Conservation (phyloP, 1,140 invertebrate genomes). For the Pseudomyrmex concolor region DNA sequence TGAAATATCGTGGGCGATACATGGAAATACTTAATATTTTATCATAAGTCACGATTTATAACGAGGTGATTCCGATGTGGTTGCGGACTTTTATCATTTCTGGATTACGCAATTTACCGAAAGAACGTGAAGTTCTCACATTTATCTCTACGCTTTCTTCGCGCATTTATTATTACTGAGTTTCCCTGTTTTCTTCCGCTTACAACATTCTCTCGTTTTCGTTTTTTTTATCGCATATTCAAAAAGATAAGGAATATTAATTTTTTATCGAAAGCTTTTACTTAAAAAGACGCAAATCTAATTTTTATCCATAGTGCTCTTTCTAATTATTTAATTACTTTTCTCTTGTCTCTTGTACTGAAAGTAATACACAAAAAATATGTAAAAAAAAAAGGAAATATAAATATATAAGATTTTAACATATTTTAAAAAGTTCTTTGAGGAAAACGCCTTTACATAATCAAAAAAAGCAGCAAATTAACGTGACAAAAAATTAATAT, state of each 20-base stretch:
- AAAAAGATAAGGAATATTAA: slow-evolving; percentile 12
- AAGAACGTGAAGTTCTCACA: slow-evolving; percentile 16
- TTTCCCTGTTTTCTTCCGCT: neutral
- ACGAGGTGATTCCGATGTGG: neutral
- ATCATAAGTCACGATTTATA: neutral
- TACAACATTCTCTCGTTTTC: neutral
- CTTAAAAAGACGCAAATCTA: neutral
- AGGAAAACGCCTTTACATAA: too few relatives aligned
- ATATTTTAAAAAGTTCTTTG: neutral
- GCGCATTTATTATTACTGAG: slow-evolving; percentile 23
- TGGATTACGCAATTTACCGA: slow-evolving; percentile 34
- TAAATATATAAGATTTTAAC: slow-evolving; percentile 24
- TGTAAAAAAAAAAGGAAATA: neutral
- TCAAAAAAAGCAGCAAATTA: too few relatives aligned
- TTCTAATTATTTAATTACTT: slow-evolving; percentile 13
- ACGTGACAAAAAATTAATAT: too few relatives aligned
- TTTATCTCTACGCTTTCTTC: slow-evolving; percentile 27
- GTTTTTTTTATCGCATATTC: too few relatives aligned
- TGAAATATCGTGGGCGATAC: slow-evolving; percentile 2
- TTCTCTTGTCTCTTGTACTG: neutral
- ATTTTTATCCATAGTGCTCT: slow-evolving; percentile 1
- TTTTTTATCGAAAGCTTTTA: neutral
- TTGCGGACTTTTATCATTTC: slow-evolving; percentile 25
- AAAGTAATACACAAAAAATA: slow-evolving; percentile 3
- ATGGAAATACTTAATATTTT: slow-evolving; percentile 34